Evolutionary conservation across 2,888 invertebrate species (phyloP).

Genomic region (Dinocampus coccinellae): DNA sequence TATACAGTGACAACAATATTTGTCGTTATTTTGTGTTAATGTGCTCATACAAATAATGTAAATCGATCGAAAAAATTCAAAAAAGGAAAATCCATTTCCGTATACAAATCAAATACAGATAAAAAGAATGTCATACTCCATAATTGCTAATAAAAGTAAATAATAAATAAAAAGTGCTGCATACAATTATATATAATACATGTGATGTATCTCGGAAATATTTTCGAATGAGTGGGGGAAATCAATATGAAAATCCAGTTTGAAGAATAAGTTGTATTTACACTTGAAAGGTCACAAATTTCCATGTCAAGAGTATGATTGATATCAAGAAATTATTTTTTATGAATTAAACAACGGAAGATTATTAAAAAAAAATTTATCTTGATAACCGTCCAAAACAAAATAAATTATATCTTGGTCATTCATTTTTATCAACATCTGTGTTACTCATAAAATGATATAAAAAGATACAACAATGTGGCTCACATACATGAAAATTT

Average conservation of each 20-base stretch:
- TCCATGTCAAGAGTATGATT: background rate
- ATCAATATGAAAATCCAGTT: slow-evolving; percentile 43
- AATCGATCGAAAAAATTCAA: background rate
- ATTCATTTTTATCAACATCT: background rate
- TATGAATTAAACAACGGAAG: background rate
- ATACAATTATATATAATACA: background rate
- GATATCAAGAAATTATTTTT: background rate
- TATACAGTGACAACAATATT: background rate
- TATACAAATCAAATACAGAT: background rate
- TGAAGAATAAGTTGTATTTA: slow-evolving; percentile 2
- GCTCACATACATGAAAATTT: background rate
- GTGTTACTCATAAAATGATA: background rate
- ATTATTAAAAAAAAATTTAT: too few species aligned
- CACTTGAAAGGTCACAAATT: background rate
- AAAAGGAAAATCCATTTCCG: background rate
- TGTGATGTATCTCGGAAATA: background rate
- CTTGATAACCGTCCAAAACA: background rate
- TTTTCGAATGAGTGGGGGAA: slow-evolving; percentile 32
- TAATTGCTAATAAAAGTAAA: background rate
- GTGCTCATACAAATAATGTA: background rate
- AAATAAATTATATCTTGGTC: background rate
- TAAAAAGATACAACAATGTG: background rate
- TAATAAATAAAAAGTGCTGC: background rate
- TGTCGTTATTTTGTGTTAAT: background rate
- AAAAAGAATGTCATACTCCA: background rate